phyloP scores from a whole-genome alignment of 53 echinoderm and acorn worm genomes.

The Temnopleurus reevesii region DNA sequence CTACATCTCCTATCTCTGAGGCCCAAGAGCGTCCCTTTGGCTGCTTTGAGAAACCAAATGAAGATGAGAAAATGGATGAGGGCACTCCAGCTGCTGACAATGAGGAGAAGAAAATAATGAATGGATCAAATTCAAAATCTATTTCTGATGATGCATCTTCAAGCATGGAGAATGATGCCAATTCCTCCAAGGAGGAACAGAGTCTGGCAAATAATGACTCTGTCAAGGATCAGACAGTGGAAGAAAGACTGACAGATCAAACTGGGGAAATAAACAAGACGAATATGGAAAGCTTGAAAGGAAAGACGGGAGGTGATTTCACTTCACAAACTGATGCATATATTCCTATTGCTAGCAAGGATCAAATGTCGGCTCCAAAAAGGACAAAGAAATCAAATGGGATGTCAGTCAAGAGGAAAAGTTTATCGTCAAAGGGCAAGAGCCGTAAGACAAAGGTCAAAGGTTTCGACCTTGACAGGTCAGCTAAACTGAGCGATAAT shows the following conservation, averaged over 20 bases:
- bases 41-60: slow-evolving; percentile 63
- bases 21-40: slow-evolving; percentile 72
- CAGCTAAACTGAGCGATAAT: background rate
- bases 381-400: slow-evolving; percentile 7
- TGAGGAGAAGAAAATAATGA: background rate
- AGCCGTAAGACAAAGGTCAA: slow-evolving; percentile 7
- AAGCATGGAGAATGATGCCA: background rate
- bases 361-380: slow-evolving; percentile 43
- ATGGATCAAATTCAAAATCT: background rate
- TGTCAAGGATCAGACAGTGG: background rate
- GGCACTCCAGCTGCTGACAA: background rate
- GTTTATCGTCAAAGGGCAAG: slow-evolving; percentile 34
- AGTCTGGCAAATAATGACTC: background rate
- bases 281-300: background rate
- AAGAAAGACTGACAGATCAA: background rate
- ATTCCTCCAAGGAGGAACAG: background rate
- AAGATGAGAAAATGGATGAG: background rate
- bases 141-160: background rate
- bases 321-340: background rate
- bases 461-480: background rate
- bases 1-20: slow-evolving; percentile 33
- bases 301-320: background rate
- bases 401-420: slow-evolving; percentile 22
- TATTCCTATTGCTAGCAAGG: background rate
- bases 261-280: background rate